Percentiles rank a stretch among this genome's conserved stretches.
Conservation (phyloP, 2,888 invertebrate species). For the Acleris holmiana region DNA sequence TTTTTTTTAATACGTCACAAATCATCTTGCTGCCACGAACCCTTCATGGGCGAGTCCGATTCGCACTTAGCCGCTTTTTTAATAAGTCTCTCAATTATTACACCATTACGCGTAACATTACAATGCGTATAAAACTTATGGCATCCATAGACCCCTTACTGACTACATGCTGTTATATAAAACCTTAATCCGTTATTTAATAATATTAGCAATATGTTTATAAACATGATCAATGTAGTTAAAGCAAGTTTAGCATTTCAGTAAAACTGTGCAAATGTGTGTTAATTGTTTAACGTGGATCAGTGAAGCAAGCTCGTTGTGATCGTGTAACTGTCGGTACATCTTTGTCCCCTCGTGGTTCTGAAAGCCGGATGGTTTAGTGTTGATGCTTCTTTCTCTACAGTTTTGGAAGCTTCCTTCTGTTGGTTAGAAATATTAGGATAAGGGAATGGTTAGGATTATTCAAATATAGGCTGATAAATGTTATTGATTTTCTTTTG, state of each 20-base stretch:
- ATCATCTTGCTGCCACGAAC: too few species aligned
- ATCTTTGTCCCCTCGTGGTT: constrained; percentile 32
- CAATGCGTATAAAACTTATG: too few species aligned
- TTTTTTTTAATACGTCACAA: too few species aligned
- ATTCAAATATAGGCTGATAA: too few species aligned
- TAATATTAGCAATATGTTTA: constrained; percentile 14
- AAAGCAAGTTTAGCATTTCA: constrained; percentile 29
- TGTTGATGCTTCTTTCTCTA: constrained; percentile 41
- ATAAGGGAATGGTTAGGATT: too few species aligned
- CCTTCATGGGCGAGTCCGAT: too few species aligned
- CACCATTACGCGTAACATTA: too few species aligned
- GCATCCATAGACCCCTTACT: constrained; percentile 1
- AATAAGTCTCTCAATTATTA: too few species aligned
- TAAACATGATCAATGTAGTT: constrained; percentile 22
- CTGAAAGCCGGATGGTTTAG: constrained; percentile 50
- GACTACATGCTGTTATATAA: constrained; percentile 58
- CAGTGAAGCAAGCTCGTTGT: constrained; percentile 60
- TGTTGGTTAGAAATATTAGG: constrained; percentile 25
- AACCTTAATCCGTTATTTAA: constrained; percentile 16
- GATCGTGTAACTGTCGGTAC: constrained; percentile 48
- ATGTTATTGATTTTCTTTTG: too few species aligned
- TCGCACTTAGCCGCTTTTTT: too few species aligned
- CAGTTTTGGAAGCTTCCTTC: constrained; percentile 52
- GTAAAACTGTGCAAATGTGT: constrained; percentile 41
- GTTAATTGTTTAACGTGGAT: constrained; percentile 49